Evolutionary conservation across 2,888 invertebrate species (phyloP), one percentile per base, ranked within the genome.

Genomic region (Coelinius sp.): DNA sequence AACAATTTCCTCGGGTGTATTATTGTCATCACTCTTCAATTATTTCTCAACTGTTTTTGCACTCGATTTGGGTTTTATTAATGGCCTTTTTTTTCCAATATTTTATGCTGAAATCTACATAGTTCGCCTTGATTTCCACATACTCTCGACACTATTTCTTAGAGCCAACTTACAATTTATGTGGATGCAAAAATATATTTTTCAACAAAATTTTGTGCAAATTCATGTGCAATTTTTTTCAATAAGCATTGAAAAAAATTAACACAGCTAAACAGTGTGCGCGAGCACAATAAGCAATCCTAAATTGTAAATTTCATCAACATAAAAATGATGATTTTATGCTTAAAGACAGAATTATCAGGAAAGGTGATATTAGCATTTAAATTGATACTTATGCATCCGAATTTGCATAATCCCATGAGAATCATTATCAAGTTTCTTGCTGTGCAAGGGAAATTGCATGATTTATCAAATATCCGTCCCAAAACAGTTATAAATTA

Each of bases 21-120:
- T 84, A 84, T 84, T 84, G 84, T 84, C 83, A 81, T 81, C 80
- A 80, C 77, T 83, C 76, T 75, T 70, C 62, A n/a, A 59, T 59
- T 35, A 24, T 49, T 67, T 68, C 71, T 70, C 44, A 73, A 65
- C 20, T 17, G 65, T 56, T 56, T 59, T 53, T 59, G 27, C 27
- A 46, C 20, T 35, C 14, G 17, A 63, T 52, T n/a, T 8, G 20
- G 17, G 31, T 56, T n/a, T 20, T 24, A 24, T 70, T 25, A 17
- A 38, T 25, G 22, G 14, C 41, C 8, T 63, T 17, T 35, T 49
- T 38, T 24, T 12, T 65, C n/a, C 14, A 66, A 22, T 24, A 67
- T 67, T 53, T 38, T n/a, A 63, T 22, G 12, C 35, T 38, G 49
- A 38, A 53, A 46, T 46, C 65, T 38, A n/a, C 6, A 27, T 20